Conservation (phyloP, 2,113 vertebrate species). For the Hippopotamus amphibius region DNA sequence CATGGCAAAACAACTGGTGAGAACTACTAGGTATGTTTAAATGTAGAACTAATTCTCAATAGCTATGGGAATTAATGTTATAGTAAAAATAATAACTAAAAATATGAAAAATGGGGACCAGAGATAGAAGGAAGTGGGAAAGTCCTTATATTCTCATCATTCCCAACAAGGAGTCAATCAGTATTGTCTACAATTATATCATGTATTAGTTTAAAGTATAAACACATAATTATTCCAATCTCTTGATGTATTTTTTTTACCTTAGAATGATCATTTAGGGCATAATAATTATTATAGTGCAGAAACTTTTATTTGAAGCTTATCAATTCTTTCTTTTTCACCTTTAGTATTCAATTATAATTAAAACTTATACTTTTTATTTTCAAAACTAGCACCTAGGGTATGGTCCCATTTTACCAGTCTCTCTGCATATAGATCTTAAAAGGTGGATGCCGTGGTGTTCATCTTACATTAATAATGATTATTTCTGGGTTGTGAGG, state of each 20-base stretch:
- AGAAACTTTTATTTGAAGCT: constrained; percentile 26
- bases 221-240: neutral
- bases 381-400: neutral
- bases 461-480: constrained; percentile 7
- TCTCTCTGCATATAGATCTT: neutral
- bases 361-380: constrained; percentile 25
- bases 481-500: neutral
- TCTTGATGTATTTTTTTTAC: neutral
- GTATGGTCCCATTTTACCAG: neutral
- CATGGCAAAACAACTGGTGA: neutral
- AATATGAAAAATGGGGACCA: neutral
- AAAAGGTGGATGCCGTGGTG: neutral
- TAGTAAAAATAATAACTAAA: neutral
- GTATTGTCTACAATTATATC: neutral
- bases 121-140: neutral
- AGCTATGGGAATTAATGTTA: neutral
- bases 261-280: neutral
- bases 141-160: neutral
- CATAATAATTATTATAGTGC: neutral
- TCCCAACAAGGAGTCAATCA: neutral
- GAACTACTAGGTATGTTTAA: neutral
- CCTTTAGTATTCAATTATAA: neutral
- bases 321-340: neutral
- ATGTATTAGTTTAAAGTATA: neutral
- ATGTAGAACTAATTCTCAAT: neutral